Percentiles rank a stretch among this genome's conserved stretches.
These are phyloP conservation scores for Schizopygopsis malacanthus DNA, from an alignment of 2,797 vertebrate genomes.

Conservation along the genomic window DNA sequence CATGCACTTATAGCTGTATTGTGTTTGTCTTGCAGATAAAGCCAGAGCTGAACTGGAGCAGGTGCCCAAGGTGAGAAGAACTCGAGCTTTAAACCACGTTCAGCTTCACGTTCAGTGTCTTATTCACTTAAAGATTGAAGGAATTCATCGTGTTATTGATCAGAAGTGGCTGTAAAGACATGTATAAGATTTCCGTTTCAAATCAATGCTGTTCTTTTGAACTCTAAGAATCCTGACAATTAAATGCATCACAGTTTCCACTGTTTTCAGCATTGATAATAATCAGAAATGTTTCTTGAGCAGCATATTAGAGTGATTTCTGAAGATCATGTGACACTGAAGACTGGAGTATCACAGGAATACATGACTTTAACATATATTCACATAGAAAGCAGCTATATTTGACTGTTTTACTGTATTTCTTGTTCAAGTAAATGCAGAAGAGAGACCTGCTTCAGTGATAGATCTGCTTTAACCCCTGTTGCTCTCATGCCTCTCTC, in stretches of 20 bases:
- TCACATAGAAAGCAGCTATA: neutral
- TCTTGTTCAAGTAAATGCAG: neutral
- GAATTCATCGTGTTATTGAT: too few relatives aligned
- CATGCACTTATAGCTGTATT: neutral
- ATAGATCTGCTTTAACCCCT: neutral
- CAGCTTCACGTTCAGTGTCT: too few relatives aligned
- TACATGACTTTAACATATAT: neutral
- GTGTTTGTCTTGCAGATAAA: conserved; percentile 83
- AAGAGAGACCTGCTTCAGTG: neutral
- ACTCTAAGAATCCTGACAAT: too few relatives aligned
- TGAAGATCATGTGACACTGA: neutral
- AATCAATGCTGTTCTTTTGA: too few relatives aligned
- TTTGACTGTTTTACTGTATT: neutral
- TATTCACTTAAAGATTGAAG: too few relatives aligned
- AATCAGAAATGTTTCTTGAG: neutral
- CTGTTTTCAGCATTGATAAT: neutral
- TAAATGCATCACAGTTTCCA: neutral
- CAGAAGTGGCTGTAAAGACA: too few relatives aligned
- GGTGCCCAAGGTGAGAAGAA: conserved; percentile 91
- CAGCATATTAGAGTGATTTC: neutral
- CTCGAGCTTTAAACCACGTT: too few relatives aligned
- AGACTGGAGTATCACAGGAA: neutral
- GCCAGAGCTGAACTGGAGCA: conserved; percentile 95
- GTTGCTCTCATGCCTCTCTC: neutral
- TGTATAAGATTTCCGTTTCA: too few relatives aligned